These are phyloP conservation scores for Coptodon bakossiorum DNA, from an alignment of 2,113 vertebrate genomes.

Conservation along the genomic window DNA sequence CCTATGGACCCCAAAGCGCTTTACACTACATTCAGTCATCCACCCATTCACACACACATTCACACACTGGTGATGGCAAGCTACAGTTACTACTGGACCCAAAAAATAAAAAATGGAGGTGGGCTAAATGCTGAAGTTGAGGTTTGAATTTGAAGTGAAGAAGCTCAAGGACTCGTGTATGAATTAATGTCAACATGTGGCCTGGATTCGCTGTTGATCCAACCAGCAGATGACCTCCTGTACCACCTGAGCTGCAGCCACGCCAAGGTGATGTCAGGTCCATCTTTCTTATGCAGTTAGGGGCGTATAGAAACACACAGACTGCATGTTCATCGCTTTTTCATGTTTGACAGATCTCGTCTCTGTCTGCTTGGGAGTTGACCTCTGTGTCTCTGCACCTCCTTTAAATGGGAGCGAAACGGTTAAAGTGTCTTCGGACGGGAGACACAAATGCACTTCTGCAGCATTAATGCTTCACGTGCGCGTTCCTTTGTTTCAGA, in stretches of 20 bases:
- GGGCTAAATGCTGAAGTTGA: neutral
- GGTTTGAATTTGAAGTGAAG: rapidly evolving
- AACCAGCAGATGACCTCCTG: neutral
- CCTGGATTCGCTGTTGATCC: neutral
- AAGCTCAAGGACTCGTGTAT: neutral
- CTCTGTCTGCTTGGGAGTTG: neutral
- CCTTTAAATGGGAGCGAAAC: neutral
- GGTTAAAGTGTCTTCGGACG: neutral
- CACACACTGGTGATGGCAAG: too few relatives aligned
- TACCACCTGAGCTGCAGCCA: neutral
- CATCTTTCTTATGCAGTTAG: neutral
- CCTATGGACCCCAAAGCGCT: too few relatives aligned
- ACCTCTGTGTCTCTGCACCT: neutral
- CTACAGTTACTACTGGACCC: neutral
- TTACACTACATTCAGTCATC: too few relatives aligned
- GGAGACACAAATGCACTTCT: neutral
- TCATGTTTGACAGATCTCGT: neutral
- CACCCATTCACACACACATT: too few relatives aligned
- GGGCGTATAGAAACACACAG: neutral
- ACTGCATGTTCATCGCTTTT: neutral
- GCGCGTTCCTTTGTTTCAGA: neutral
- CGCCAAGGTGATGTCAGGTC: neutral
- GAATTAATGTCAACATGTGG: neutral
- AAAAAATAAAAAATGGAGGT: neutral
- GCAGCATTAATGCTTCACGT: neutral